These are phyloP conservation scores for Tupaia tana DNA, from an alignment of 2,113 vertebrate species.

Conservation along the genomic window DNA sequence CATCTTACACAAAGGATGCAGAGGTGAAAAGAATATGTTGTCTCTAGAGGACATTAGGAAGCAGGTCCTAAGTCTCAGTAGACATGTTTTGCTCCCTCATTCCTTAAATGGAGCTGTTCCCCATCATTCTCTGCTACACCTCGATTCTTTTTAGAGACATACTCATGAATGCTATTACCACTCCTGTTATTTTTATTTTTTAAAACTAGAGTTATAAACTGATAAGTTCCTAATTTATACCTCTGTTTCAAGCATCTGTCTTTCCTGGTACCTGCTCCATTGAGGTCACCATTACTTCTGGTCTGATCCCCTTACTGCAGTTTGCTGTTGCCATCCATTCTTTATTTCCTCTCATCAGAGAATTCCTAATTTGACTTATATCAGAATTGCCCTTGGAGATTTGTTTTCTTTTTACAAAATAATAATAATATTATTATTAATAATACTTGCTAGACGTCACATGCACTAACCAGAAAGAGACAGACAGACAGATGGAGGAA, in stretches of 20 bases:
- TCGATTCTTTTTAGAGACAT: background rate
- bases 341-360: background rate
- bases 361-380: constrained; percentile 3
- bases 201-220: background rate
- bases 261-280: background rate
- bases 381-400: background rate
- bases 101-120: background rate
- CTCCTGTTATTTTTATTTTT: background rate
- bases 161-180: background rate
- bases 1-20: background rate
- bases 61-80: background rate
- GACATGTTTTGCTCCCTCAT: background rate
- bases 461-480: too few relatives aligned
- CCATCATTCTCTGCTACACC: background rate
- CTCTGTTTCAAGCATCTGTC: background rate
- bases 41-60: background rate
- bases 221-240: background rate
- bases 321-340: background rate
- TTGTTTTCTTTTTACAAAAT: too few relatives aligned
- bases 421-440: too few relatives aligned
- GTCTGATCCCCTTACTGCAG: background rate
- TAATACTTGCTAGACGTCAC: too few relatives aligned
- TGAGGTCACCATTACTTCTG: background rate
- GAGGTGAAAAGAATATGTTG: background rate
- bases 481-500: too few relatives aligned